phyloP scores from a whole-genome alignment of 2,888 invertebrate genomes.

The Unio delphinus region DNA sequence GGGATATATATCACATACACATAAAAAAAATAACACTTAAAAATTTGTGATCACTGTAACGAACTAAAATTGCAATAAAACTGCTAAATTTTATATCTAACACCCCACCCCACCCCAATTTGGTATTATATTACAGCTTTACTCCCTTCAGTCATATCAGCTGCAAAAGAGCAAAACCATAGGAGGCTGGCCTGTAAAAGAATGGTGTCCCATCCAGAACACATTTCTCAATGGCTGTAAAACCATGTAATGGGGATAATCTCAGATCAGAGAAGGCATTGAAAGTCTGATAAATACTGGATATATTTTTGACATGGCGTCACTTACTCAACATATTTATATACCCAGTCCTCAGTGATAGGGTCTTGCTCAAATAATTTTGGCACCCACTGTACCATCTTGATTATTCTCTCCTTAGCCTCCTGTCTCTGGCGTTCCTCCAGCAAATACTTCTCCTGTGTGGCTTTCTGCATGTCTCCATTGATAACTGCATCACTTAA shows the following conservation, averaged over 20 bases:
- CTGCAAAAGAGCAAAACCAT: too few species aligned
- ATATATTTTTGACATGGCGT: background rate
- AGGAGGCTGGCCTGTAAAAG: too few species aligned
- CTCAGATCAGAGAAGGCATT: background rate
- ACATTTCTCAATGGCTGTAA: background rate
- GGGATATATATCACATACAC: too few species aligned
- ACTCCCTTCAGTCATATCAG: too few species aligned
- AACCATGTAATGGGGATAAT: background rate
- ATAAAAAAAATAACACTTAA: too few species aligned
- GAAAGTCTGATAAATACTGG: background rate
- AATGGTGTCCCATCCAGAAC: too few species aligned
- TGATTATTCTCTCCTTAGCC: conserved; percentile 80
- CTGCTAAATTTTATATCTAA: too few species aligned
- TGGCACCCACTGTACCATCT: conserved; percentile 82
- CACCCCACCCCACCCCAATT: too few species aligned
- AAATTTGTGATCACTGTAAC: too few species aligned
- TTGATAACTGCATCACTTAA: conserved; percentile 88
- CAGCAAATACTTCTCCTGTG: conserved; percentile 90
- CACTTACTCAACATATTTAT: conserved; percentile 81
- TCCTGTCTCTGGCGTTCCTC: conserved; percentile 88
- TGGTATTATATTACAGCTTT: too few species aligned
- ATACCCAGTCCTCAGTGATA: conserved; percentile 79
- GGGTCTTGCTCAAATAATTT: conserved; percentile 80
- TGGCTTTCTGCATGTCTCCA: conserved; percentile 90
- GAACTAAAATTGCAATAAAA: too few species aligned